Percentiles rank a stretch among this genome's conserved stretches.
Evolutionary conservation across 2,797 vertebrate species (phyloP).

Genomic region (Molossus alvarezi): DNA sequence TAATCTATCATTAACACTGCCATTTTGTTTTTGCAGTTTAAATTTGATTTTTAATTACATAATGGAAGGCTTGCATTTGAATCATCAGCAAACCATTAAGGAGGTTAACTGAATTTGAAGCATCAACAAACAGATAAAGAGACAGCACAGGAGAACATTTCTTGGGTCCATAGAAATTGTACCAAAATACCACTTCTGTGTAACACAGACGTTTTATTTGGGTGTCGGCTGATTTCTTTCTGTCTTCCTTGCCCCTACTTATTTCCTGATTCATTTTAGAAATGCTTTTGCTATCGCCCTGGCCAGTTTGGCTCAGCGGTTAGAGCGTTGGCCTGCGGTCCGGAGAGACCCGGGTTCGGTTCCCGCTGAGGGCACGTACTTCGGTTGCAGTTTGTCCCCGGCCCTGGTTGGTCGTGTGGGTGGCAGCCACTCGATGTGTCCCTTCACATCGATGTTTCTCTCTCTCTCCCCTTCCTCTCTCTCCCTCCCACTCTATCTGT

Average conservation of each 20-base stretch:
- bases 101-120: background rate
- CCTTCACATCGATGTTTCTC: no score
- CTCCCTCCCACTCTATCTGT: no score
- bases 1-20: background rate
- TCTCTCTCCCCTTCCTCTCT: no score
- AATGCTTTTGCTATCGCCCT: background rate
- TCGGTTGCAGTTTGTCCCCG: no score
- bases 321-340: no score
- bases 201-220: background rate
- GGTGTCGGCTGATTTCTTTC: background rate
- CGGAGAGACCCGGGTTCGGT: no score
- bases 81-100: conserved; percentile 29
- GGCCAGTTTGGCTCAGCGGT: no score
- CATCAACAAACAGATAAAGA: background rate
- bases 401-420: no score
- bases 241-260: background rate
- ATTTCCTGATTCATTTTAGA: conserved; percentile 6
- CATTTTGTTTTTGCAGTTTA: background rate
- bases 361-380: no score
- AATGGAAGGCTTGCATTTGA: background rate
- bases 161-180: background rate
- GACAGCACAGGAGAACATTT: background rate
- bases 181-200: background rate
- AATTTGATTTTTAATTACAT: conserved; percentile 59
- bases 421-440: no score